Evolutionary conservation across 2,888 invertebrate species (phyloP).

Genomic region (Torymus aiolomorphi): DNA sequence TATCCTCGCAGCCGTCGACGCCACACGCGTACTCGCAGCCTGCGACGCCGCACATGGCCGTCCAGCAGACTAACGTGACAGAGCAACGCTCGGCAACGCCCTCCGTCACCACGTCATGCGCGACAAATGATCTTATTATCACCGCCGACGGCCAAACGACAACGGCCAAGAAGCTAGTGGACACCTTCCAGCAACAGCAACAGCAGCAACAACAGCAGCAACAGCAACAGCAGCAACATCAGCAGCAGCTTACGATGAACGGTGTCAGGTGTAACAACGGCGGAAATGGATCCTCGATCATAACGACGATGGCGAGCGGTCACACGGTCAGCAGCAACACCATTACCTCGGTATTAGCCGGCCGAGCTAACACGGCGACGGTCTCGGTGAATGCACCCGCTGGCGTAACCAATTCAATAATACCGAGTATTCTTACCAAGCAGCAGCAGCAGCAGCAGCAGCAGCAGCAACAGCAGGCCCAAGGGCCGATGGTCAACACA

Average conservation of each 20-base stretch:
- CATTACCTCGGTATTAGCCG: conserved; percentile 87
- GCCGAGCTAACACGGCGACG: conserved; percentile 85
- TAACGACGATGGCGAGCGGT: conserved; percentile 83
- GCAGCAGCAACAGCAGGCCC: conserved; percentile 75
- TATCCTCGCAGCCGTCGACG: conserved; percentile 72
- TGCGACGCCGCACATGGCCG: conserved; percentile 70
- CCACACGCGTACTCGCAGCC: conserved; percentile 73
- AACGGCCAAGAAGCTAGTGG: conserved; percentile 52
- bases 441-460: conserved; percentile 76
- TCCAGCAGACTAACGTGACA: conserved; percentile 57
- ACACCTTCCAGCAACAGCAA: conserved; percentile 21
- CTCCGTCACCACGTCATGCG: conserved; percentile 61
- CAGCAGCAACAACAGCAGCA: conserved; percentile 20
- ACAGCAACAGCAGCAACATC: conserved; percentile 54
- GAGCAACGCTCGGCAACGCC: conserved; percentile 69
- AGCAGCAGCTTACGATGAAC: conserved; percentile 60
- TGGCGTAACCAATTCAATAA: conserved; percentile 68
- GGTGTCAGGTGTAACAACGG: conserved; percentile 59
- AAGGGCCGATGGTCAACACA: conserved; percentile 25
- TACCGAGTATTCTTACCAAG: conserved; percentile 71
- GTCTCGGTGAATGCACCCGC: conserved; percentile 83
- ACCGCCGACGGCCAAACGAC: conserved; percentile 62
- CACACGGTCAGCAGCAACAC: conserved; percentile 88
- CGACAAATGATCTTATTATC: conserved; percentile 59
- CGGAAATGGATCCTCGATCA: conserved; percentile 73